These are phyloP conservation scores for Protophormia terraenovae DNA, from an alignment of 2,888 invertebrate species.

Conservation along the genomic window DNA sequence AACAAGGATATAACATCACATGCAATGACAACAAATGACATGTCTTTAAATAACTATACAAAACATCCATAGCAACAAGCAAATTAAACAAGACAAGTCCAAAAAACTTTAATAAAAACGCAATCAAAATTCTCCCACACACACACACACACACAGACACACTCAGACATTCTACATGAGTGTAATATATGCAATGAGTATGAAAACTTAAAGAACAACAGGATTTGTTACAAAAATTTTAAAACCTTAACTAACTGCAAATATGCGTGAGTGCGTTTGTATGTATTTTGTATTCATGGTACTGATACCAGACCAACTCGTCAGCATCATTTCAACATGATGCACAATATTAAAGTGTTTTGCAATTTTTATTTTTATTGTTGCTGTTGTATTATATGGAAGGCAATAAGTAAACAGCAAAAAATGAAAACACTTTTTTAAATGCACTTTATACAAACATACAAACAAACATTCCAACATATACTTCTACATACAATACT, in stretches of 20 bases:
- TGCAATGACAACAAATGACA: slow-evolving; percentile 77
- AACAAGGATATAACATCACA: slow-evolving; percentile 77
- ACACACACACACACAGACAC: not conserved
- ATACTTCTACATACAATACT: not conserved
- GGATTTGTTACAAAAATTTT: slow-evolving; percentile 25
- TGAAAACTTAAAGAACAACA: slow-evolving; percentile 27
- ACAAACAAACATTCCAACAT: not conserved
- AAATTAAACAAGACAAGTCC: slow-evolving; percentile 64
- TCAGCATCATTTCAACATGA: not conserved
- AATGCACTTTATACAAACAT: slow-evolving; percentile 30
- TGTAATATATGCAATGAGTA: slow-evolving; percentile 1
- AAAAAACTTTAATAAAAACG: slow-evolving; percentile 28
- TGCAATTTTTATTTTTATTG: slow-evolving; percentile 4
- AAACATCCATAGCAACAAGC: slow-evolving; percentile 78
- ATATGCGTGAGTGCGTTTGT: not conserved
- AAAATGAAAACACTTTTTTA: slow-evolving; percentile 35
- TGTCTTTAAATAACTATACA: slow-evolving; percentile 79
- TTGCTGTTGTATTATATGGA: not conserved
- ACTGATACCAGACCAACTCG: not conserved
- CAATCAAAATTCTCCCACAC: not conserved
- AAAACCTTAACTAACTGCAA: slow-evolving; percentile 3
- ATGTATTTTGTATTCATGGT: slow-evolving; percentile 2
- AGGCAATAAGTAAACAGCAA: slow-evolving; percentile 38
- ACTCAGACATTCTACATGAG: too few relatives aligned
- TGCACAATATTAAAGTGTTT: slow-evolving; percentile 44